Evolutionary conservation across 2,888 invertebrate genomes (phyloP).

Genomic region (Serripes groenlandicus): DNA sequence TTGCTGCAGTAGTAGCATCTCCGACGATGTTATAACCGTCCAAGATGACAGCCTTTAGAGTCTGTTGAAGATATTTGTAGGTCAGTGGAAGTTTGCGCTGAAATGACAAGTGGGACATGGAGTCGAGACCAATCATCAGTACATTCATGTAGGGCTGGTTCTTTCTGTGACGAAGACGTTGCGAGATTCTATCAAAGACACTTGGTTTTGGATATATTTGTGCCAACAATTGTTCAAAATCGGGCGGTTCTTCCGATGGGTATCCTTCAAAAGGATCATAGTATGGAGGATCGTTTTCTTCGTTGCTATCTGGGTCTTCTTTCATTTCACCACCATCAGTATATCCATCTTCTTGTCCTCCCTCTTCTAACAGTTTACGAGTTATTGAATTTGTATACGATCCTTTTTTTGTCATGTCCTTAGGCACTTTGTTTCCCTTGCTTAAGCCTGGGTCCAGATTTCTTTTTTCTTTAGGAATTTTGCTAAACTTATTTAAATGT

Average conservation of each 20-base stretch:
- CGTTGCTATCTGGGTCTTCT: background rate
- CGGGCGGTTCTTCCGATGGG: conserved; percentile 36
- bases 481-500: no score
- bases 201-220: conserved; percentile 78
- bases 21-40: conserved; percentile 85
- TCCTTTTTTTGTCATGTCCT: no score
- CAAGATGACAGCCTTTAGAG: conserved; percentile 75
- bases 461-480: no score
- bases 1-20: conserved; percentile 81
- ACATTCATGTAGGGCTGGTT: conserved; percentile 72
- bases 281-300: background rate
- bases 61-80: conserved; percentile 75
- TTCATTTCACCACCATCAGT: background rate
- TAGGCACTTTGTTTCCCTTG: background rate
- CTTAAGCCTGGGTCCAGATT: no score
- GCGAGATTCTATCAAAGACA: conserved; percentile 73
- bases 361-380: background rate
- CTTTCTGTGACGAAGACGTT: conserved; percentile 8
- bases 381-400: background rate
- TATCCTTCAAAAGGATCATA: background rate
- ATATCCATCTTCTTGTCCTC: conserved; percentile 2
- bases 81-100: conserved; percentile 81
- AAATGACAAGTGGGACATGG: conserved; percentile 82
- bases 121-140: conserved; percentile 82
- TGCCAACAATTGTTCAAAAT: conserved; percentile 82